Conservation (phyloP, 2,797 vertebrate genomes). For the Acanthurus tractus region DNA sequence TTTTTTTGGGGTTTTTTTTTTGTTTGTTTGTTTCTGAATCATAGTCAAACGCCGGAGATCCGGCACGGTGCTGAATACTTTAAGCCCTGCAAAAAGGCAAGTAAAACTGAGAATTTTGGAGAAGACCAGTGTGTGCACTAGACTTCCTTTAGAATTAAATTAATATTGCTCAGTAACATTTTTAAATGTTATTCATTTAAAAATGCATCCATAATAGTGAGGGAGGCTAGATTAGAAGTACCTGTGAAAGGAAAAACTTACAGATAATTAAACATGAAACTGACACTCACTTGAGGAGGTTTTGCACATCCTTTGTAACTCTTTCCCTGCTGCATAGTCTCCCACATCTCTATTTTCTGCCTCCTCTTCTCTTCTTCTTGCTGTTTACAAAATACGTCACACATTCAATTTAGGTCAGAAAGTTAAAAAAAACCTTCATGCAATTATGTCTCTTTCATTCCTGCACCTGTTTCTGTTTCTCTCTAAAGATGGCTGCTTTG, state of each 20-base stretch:
- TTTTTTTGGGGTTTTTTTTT: too few species aligned
- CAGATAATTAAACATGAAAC: neutral
- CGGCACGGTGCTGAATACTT: too few species aligned
- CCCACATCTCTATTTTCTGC: conserved; percentile 93
- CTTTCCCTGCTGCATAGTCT: conserved; percentile 91
- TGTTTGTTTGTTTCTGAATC: too few species aligned
- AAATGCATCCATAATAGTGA: neutral
- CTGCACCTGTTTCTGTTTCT: conserved; percentile 90
- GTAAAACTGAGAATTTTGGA: too few species aligned
- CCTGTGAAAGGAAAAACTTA: neutral
- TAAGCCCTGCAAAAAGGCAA: too few species aligned
- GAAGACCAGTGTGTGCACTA: too few species aligned
- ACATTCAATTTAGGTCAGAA: neutral
- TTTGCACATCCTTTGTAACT: conserved; percentile 86
- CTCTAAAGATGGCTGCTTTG: conserved; percentile 90
- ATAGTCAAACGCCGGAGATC: too few species aligned
- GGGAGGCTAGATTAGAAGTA: too few species aligned
- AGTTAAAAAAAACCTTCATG: neutral
- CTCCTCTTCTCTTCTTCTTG: conserved; percentile 92
- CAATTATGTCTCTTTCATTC: neutral
- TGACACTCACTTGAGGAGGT: conserved; percentile 74
- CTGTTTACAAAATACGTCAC: conserved; percentile 71
- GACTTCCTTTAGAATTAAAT: neutral
- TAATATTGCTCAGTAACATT: neutral
- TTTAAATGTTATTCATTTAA: neutral